These are phyloP conservation scores for Prostheceraeus crozeri DNA, from an alignment of 2,888 invertebrate species.

Conservation along the genomic window DNA sequence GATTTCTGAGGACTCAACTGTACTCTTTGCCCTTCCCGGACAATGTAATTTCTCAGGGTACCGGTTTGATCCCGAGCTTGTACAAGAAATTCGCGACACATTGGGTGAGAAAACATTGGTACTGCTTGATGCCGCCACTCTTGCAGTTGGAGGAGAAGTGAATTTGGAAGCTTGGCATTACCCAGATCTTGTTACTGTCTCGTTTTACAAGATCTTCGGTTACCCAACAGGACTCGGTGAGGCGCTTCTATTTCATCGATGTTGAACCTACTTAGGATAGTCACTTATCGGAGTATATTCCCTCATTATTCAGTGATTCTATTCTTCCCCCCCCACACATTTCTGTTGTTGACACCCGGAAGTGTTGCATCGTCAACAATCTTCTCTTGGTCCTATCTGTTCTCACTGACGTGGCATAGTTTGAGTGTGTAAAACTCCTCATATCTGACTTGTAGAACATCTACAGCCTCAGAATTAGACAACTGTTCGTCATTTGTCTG, in stretches of 20 bases:
- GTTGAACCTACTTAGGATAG: not conserved
- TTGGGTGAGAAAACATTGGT: constrained; percentile 55
- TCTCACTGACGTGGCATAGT: too few relatives aligned
- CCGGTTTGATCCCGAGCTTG: constrained; percentile 68
- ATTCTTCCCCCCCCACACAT: too few relatives aligned
- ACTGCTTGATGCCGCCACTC: constrained; percentile 77
- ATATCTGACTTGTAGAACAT: too few relatives aligned
- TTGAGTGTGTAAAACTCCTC: too few relatives aligned
- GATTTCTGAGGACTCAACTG: constrained; percentile 18
- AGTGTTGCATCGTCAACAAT: too few relatives aligned
- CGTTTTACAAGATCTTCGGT: constrained; percentile 94
- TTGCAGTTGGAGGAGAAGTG: constrained; percentile 68
- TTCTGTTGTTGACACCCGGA: too few relatives aligned
- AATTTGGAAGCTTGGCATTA: constrained; percentile 65
- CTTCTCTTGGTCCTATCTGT: too few relatives aligned
- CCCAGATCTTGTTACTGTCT: constrained; percentile 84
- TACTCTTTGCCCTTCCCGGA: constrained; percentile 76
- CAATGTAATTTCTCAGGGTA: constrained; percentile 88
- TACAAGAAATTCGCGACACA: constrained; percentile 41
- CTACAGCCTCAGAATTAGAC: too few relatives aligned
- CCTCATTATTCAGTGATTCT: too few relatives aligned
- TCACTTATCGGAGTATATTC: too few relatives aligned
- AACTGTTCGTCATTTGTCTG: too few relatives aligned
- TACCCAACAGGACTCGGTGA: constrained; percentile 81
- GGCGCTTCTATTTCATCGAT: constrained; percentile 28